Percentiles rank a stretch among this genome's conserved stretches.
These are phyloP conservation scores for Agonopterix subpropinquella DNA, from an alignment of 2,888 invertebrate genomes.

Conservation along the genomic window DNA sequence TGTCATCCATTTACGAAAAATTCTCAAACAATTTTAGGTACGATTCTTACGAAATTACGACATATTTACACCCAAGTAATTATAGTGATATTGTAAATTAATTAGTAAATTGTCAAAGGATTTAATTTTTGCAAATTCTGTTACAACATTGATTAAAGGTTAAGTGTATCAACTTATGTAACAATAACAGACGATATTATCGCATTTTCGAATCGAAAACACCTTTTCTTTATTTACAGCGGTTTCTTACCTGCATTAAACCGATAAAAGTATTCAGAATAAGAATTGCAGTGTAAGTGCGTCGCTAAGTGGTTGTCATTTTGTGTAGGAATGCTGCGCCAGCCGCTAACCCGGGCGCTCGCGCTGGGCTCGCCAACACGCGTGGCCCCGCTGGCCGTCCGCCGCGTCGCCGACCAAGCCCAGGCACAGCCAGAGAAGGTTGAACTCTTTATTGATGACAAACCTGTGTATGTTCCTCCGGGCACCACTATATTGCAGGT, in stretches of 20 bases:
- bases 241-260: too few species aligned
- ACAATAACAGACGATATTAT: conserved; percentile 55
- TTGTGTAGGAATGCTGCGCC: conserved; percentile 82
- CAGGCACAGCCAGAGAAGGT: conserved; percentile 83
- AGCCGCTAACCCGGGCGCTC: conserved; percentile 82
- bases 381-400: conserved; percentile 53
- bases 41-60: conserved; percentile 31
- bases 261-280: too few species aligned
- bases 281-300: neutral
- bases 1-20: conserved; percentile 32
- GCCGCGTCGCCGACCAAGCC: conserved; percentile 65
- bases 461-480: conserved; percentile 93
- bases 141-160: conserved; percentile 45
- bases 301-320: conserved; percentile 15
- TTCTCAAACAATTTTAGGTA: conserved; percentile 38
- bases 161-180: conserved; percentile 68
- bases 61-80: conserved; percentile 20
- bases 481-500: conserved; percentile 98
- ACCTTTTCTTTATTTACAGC: too few species aligned
- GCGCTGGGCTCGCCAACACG: conserved; percentile 61
- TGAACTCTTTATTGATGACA: conserved; percentile 98
- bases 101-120: too few species aligned
- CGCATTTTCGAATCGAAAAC: conserved; percentile 17
- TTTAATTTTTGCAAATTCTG: neutral
- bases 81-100: neutral